Evolutionary conservation across 2,797 vertebrate species (phyloP).

Genomic region (Micrastur ruficollis): DNA sequence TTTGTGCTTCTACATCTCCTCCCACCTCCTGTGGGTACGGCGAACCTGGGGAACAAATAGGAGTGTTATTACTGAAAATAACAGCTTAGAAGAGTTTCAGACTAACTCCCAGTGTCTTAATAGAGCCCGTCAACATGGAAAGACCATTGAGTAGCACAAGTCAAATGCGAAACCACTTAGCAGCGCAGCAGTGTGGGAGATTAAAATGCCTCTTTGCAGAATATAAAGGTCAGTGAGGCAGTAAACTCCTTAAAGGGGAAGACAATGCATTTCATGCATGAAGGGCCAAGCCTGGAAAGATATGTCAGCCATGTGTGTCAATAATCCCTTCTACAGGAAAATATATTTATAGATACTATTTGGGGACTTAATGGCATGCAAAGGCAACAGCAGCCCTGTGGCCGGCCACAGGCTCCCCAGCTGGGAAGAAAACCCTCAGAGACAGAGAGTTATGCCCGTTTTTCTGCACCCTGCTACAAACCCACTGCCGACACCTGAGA

Average conservation of each 20-base stretch:
- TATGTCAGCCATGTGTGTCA: not conserved
- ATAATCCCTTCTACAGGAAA: not conserved
- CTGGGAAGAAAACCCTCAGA: not conserved
- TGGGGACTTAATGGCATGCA: not conserved
- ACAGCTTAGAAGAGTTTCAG: constrained; percentile 45
- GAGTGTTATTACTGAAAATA: constrained; percentile 58
- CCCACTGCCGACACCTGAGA: not conserved
- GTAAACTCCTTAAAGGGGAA: constrained; percentile 67
- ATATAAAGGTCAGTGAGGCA: constrained; percentile 75
- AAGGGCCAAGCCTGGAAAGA: not conserved
- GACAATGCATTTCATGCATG: constrained; percentile 47
- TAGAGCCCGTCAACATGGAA: constrained; percentile 63
- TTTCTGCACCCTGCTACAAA: not conserved
- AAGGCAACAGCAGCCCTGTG: not conserved
- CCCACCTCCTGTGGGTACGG: not conserved
- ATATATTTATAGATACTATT: not conserved
- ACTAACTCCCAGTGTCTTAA: constrained; percentile 62
- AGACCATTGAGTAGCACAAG: constrained; percentile 68
- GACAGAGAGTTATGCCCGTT: not conserved
- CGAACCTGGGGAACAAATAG: constrained; percentile 7
- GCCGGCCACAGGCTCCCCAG: not conserved
- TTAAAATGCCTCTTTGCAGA: constrained; percentile 71
- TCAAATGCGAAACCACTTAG: constrained; percentile 73
- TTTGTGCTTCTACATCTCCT: not conserved
- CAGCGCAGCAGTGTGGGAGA: constrained; percentile 45